Evolutionary conservation across 2,888 invertebrate genomes (phyloP).

Genomic region (Phanerotoma sp.): DNA sequence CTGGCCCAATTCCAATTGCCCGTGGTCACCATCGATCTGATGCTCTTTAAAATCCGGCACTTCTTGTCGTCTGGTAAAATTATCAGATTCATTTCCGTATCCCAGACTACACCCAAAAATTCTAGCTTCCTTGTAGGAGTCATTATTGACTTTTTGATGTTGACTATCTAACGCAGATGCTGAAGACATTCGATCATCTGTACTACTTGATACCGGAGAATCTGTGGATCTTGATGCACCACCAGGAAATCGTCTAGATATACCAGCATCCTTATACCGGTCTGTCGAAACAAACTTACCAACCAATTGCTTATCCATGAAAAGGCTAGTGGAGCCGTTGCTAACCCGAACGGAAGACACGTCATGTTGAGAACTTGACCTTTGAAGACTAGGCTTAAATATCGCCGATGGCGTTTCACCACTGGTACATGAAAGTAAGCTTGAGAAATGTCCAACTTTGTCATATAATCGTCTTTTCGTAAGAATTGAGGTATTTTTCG

Average conservation of each 20-base stretch:
- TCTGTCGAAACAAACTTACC: conserved; percentile 30
- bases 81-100: conserved; percentile 1
- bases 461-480: conserved; percentile 33
- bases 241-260: conserved; percentile 33
- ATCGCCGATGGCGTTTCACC: conserved; percentile 28
- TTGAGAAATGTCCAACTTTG: conserved; percentile 28
- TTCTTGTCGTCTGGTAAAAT: too few species aligned
- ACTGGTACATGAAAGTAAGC: conserved; percentile 29
- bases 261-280: conserved; percentile 27
- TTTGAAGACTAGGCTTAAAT: conserved; percentile 34
- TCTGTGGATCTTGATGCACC: conserved; percentile 28
- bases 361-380: conserved; percentile 35
- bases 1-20: conserved; percentile 17
- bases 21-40: too few species aligned
- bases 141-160: conserved; percentile 15
- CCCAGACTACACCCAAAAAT: conserved; percentile 11
- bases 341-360: conserved; percentile 37
- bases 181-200: neutral
- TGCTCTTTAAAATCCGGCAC: neutral
- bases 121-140: conserved; percentile 5
- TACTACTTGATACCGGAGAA: conserved; percentile 8
- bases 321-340: conserved; percentile 37
- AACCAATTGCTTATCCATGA: conserved; percentile 37
- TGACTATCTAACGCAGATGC: conserved; percentile 10
- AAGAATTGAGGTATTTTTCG: conserved; percentile 22